Conservation (phyloP, 2,888 invertebrate genomes). For the Eurytoma californica region DNA sequence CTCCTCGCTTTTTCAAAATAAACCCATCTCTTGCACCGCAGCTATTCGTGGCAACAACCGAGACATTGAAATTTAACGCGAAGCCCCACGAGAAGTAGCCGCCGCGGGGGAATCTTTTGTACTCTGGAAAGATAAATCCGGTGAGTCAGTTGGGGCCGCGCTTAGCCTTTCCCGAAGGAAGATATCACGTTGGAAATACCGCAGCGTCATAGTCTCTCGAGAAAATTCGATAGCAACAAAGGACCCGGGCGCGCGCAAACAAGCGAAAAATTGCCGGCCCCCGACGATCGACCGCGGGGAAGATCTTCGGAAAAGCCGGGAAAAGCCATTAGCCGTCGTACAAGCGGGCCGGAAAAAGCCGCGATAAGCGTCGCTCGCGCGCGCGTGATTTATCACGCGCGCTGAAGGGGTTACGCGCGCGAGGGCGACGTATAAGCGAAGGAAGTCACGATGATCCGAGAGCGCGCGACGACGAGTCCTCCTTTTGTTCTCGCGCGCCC, state of each 20-base stretch:
- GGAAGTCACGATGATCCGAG: not conserved
- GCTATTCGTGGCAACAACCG: not conserved
- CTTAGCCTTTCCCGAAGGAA: not conserved
- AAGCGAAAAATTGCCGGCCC: conserved; percentile 15
- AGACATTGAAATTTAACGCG: not conserved
- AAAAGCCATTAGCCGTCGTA: conserved; percentile 27
- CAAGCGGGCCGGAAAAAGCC: not conserved
- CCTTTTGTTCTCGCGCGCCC: conserved; percentile 22
- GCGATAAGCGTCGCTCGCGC: not conserved
- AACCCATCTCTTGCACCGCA: not conserved
- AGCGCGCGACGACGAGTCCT: not conserved
- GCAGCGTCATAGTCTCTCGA: conserved; percentile 18
- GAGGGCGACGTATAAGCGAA: no score
- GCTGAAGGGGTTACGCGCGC: conserved; percentile 14
- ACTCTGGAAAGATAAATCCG: conserved; percentile 14
- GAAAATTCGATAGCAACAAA: conserved; percentile 43
- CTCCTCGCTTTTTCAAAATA: conserved; percentile 4
- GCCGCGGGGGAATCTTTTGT: conserved; percentile 1
- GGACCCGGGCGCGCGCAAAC: not conserved
- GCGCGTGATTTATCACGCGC: no score
- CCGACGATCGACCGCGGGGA: conserved; percentile 14
- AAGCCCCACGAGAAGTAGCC: not conserved
- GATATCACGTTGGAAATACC: conserved; percentile 28
- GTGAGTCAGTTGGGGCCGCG: conserved; percentile 4
- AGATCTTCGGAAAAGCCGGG: not conserved